Base-by-base conservation (phyloP, 2,888 invertebrate species). In the Tetragonisca angustula region DNA sequence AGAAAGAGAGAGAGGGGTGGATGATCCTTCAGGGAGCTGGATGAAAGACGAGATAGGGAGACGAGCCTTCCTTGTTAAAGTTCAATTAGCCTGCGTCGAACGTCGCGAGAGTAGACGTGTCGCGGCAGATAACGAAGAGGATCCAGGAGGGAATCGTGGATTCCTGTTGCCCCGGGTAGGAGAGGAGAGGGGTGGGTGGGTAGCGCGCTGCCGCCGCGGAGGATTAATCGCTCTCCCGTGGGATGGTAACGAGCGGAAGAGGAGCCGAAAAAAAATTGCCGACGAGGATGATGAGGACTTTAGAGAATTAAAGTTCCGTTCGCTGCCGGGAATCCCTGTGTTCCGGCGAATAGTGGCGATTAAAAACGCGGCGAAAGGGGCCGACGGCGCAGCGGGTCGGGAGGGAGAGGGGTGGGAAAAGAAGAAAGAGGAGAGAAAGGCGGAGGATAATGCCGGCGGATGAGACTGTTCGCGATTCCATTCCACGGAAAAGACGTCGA, bases 251-350 rank as follows among this genome's bases (percentile, higher is more conserved):
- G 74, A 76, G 56, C n/a, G n/a, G 59, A 50, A 50, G 72, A 69
- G 61, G 64, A 52, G 52, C 11, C 64, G 73, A 64, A 76, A 83
- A 43, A 84, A 87, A 87, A 87, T 81, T 79, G 84, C 85, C 76
- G 81, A 83, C 79, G 73, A 81, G 83, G 83, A 87, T 76, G 74
- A 85, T 87, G 70, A 69, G 71, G 85, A 81, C 87, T 87, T 87
- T 79, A 56, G 80, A 80, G 87, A 85, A 83, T 87, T 84, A 82
- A 84, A 71, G 72, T 67, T 70, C 71, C 74, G 76, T 59, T 62
- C 69, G 68, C 54, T 17, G 21, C 43, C 71, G 70, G 69, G 56
- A 69, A 67, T 72, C 64, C 64, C 68, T 15, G 81, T 61, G 75
- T 75, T 81, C 67, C n/a, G 9, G 32, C 68, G 56, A 61, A 82